These are phyloP conservation scores for Catostomus latipinnis DNA, from an alignment of 2,797 vertebrate genomes.

Conservation along the genomic window DNA sequence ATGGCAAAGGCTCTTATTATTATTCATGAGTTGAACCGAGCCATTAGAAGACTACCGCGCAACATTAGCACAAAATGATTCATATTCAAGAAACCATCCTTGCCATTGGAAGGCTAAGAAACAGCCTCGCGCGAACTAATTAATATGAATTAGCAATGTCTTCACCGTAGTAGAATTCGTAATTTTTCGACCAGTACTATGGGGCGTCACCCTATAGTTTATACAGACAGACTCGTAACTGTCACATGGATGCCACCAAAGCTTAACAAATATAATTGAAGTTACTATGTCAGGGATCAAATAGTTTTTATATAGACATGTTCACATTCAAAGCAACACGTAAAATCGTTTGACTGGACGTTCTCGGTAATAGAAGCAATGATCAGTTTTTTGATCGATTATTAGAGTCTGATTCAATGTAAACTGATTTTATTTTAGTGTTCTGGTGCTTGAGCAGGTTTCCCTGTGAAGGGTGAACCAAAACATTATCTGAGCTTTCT, in stretches of 20 bases:
- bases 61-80: background rate
- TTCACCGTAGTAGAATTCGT: constrained; percentile 15
- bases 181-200: constrained; percentile 67
- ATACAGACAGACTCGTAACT: constrained; percentile 50
- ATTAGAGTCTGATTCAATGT: constrained; percentile 10
- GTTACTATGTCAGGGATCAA: background rate
- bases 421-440: constrained; percentile 9
- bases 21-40: background rate
- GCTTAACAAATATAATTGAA: constrained; percentile 37
- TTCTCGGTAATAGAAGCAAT: background rate
- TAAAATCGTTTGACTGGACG: background rate
- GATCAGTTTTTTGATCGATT: constrained; percentile 23
- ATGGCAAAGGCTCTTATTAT: background rate
- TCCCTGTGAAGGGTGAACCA: background rate
- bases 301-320: constrained; percentile 12
- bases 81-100: background rate
- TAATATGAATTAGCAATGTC: background rate
- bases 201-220: constrained; percentile 80
- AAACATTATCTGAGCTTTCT: background rate
- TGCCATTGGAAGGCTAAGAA: constrained; percentile 3
- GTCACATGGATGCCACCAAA: constrained; percentile 54
- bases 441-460: constrained; percentile 7
- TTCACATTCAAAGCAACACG: constrained; percentile 24
- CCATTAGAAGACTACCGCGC: background rate
- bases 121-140: background rate